Base-by-base conservation (phyloP, 2,113 vertebrate genomes). In the Crotalus viridis region DNA sequence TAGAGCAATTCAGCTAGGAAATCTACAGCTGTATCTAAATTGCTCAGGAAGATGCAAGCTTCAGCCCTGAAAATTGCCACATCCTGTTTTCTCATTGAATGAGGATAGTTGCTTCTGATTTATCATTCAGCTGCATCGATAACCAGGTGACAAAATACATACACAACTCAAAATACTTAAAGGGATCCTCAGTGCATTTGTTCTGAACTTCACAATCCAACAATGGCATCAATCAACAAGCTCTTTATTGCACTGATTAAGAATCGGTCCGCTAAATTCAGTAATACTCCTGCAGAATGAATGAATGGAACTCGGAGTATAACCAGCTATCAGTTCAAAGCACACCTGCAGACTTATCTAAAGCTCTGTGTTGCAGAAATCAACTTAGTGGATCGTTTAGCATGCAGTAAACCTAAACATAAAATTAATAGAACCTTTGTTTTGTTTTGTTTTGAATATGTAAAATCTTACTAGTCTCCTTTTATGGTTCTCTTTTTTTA, bases 1-100 rank as follows among this genome's bases (percentile, higher is more conserved):
- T 89, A 55, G 69, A 94, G 55, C 59, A 95, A 94, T 95, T 95
- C 95, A 96, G 43, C 89, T 94, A 74, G 59, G 96, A 95, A 95
- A 94, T 93, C 93, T 96, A 95, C 96, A 97, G 94, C 95, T 96
- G 96, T 48, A 94, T 88, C 86, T 94, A 93, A 96, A 95, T 94
- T 1, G 0, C 48, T 92, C 19, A 64, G 52, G 55, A 95, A 96
- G 95, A 95, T 95, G 74, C 89, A 88, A 4, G 0, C 89, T 95
- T 95, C 91, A 92, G 92, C 88, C 89, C 17, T 0, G 0, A 54
- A 54, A 92, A 90, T 39, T 69, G 86, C 24, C 69, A 88, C 10
- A n/a, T 0, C 88, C 55, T 15, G 17, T 90, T 91, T 89, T 57
- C n/a, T 89, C 94, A 94, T 90, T 92, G 93, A 91, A 85, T 46